phyloP scores from a whole-genome alignment of 2,113 vertebrate genomes.

The Apistogramma diplotaenia region DNA sequence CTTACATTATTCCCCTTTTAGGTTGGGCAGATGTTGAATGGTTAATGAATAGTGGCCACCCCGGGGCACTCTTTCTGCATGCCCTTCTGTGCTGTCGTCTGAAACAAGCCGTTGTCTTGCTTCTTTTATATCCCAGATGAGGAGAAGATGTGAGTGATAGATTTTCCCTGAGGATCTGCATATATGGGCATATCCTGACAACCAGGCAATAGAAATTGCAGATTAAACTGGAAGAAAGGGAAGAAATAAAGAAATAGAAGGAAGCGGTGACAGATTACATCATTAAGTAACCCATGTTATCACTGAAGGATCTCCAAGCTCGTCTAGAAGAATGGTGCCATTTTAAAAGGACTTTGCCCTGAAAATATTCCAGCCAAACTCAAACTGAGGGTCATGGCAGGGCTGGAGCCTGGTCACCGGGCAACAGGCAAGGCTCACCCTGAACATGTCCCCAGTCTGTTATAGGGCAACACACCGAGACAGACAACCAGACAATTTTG shows the following conservation, averaged over 20 bases:
- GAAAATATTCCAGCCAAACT: not conserved
- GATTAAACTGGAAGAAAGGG: not conserved
- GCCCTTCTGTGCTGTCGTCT: not conserved
- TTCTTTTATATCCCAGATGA: not conserved
- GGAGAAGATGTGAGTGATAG: not conserved
- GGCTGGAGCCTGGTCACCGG: fast-evolving
- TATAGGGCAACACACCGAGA: not conserved
- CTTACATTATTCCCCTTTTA: slow-evolving; percentile 36
- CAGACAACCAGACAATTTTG: not conserved
- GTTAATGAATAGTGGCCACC: not conserved
- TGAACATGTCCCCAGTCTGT: not conserved
- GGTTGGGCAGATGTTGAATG: slow-evolving; percentile 2
- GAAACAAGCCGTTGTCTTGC: slow-evolving; percentile 25
- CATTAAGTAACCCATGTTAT: not conserved
- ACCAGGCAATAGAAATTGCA: not conserved
- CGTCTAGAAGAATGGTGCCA: not conserved
- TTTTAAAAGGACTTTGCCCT: slow-evolving; percentile 2
- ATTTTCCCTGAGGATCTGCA: not conserved
- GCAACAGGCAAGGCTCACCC: not conserved
- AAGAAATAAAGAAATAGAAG: not conserved
- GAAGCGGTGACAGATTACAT: not conserved
- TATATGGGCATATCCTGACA: not conserved
- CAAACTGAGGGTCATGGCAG: not conserved
- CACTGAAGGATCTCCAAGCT: not conserved
- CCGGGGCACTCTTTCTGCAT: not conserved